Base-by-base conservation (phyloP, 1,140 invertebrate species). In the Papilio machaon region DNA sequence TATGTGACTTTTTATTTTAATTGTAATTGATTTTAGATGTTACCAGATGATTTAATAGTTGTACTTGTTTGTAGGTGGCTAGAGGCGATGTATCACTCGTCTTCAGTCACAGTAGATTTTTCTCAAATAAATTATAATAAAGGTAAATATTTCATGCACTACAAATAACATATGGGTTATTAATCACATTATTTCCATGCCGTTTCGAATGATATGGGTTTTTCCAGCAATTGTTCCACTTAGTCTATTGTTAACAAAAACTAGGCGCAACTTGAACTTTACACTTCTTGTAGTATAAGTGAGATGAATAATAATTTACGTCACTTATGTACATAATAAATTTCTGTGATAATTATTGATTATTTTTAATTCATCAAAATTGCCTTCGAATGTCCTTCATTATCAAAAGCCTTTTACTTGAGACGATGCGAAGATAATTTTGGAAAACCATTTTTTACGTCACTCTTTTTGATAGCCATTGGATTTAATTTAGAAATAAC, bases 121-220 rank as follows among this genome's bases (percentile, higher is more conserved):
- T 60, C 23, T 35, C 60, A 70, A 13, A 15, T 70, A 35, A 67
- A 3, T 70, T 38, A 70, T 35, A 38, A 70, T 7, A 15, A 70
- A 70, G 30, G 64, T 70, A 35, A 17, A 70, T 35, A 35, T 19
- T 60, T 8, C 6, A 67, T 11, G 11, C 6, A 35, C 64, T 70
- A 70, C 17, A 64, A 15, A 70, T 70, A 70, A 10, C 10, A 76
- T 76, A 47, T 76, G 74, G 74, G 74, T 76, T 35, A 76, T 76
- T 54, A 76, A 76, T 76, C 47, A 76, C 23, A 23, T 30, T 75
- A 54, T 74, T 76, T 75, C 74, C 46, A 23, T 52, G 19, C 19
- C 47, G 19, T 76, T 76, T 54, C n/a, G 1, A 10, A 49, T 30
- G 30, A 52, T 30, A 47, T 76, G 46, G 74, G 74, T 76, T 76